A percentile compares a stretch with the other conserved stretches of the same genome.
phyloP scores from a whole-genome alignment of 2,113 vertebrate species.

The Platysternon megacephalum region DNA sequence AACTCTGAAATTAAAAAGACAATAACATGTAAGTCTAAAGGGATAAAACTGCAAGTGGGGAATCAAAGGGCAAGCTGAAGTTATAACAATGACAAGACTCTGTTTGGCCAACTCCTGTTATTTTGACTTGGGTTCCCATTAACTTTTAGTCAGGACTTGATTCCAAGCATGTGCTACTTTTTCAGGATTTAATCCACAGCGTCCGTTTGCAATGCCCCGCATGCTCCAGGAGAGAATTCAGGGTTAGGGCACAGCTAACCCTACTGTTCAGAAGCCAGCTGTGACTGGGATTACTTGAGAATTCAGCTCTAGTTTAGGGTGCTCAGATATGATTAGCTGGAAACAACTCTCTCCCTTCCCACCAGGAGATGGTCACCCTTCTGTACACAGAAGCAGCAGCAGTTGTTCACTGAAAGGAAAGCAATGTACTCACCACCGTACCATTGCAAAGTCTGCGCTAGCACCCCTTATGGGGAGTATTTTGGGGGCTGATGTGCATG shows the following conservation, averaged over 20 bases:
- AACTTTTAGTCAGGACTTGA: accelerated
- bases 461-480: background rate
- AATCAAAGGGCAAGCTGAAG: accelerated
- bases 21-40: background rate
- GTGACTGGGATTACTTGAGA: background rate
- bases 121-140: background rate
- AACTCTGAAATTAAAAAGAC: background rate
- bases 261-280: background rate
- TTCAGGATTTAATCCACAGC: accelerated
- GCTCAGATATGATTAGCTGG: background rate
- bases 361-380: accelerated
- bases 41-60: background rate
- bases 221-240: accelerated
- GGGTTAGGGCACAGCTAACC: background rate
- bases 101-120: background rate
- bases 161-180: background rate
- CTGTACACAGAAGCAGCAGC: background rate
- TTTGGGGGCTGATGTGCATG: background rate
- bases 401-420: background rate
- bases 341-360: background rate
- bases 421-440: background rate
- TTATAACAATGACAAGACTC: background rate
- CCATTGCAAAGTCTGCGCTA: accelerated
- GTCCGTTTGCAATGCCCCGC: accelerated
- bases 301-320: background rate